A percentile compares a stretch with the other conserved stretches of the same genome.
Evolutionary conservation across 1,140 invertebrate species (phyloP).

Genomic region (Drosophila sechellia): DNA sequence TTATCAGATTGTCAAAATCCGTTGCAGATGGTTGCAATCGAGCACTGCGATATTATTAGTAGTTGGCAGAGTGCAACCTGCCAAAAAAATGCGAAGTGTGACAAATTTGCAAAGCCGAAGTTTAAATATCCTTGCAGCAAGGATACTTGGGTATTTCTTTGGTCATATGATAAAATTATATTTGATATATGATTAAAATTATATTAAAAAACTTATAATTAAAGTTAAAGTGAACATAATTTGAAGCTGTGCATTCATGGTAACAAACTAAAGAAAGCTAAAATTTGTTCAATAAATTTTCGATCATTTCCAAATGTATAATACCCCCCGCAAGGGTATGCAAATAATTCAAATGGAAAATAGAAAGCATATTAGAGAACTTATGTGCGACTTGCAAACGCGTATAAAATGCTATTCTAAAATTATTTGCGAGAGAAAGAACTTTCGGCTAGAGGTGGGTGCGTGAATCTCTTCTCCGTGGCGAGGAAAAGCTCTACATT

Average conservation of each 20-base stretch:
- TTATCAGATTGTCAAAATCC: slow-evolving; percentile 60
- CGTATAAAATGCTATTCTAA: slow-evolving; percentile 36
- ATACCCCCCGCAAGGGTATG: too few relatives aligned
- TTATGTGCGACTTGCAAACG: not conserved
- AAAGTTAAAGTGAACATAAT: too few relatives aligned
- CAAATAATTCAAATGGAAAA: slow-evolving; percentile 4
- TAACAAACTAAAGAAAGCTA: too few relatives aligned
- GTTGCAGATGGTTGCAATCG: slow-evolving; percentile 62
- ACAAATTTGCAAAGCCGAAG: too few relatives aligned
- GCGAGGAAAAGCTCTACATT: slow-evolving; percentile 14
- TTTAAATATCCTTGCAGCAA: too few relatives aligned
- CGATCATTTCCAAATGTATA: too few relatives aligned
- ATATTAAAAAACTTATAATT: too few relatives aligned
- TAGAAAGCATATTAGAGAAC: slow-evolving; percentile 35
- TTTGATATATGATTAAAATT: too few relatives aligned
- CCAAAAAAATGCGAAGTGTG: not conserved
- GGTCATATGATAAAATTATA: too few relatives aligned
- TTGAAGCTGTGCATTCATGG: too few relatives aligned
- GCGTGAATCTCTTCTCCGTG: slow-evolving; percentile 19
- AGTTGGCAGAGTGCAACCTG: slow-evolving; percentile 12
- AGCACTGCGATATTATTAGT: slow-evolving; percentile 45
- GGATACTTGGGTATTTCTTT: too few relatives aligned
- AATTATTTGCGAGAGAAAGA: slow-evolving; percentile 53
- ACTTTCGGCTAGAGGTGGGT: slow-evolving; percentile 21
- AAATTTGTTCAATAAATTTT: too few relatives aligned